Evolutionary conservation across 2,113 vertebrate genomes (phyloP), one percentile per base, ranked within the genome.

Genomic region (Ceratotherium simum): DNA sequence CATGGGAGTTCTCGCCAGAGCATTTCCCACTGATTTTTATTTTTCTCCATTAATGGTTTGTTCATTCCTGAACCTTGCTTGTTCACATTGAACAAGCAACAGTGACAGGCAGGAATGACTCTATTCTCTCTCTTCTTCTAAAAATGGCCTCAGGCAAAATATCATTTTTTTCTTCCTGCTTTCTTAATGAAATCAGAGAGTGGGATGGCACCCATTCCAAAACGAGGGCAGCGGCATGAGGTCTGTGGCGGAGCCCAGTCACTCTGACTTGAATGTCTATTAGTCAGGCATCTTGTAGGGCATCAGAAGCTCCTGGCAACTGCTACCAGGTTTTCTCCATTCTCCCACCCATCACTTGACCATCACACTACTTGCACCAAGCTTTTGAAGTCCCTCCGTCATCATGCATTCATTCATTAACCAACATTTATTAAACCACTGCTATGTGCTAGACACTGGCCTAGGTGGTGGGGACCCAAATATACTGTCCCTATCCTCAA

Each of bases 41-140:
- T 85, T 48, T 76, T 91, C 67, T 42, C 36, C 62, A 54, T 76
- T 80, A 94, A 70, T 78, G 42, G 79, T 75, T 69, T 96, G 31
- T 72, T 78, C 18, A 9, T 33, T 86, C 31, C 54, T 83, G 86
- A 94, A 18, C 89, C 78, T 94, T 97, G 42, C 84, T 81, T 64
- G 6, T 64, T 95, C 75, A 70, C 75, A 87, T 21, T 94, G 89
- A 95, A 75, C 18, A 80, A 95, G 67, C 72, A 81, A 12, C 46
- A 48, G 70, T 64, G 62, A 95, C 81, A 78, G 73, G 20, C 54
- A 73, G 42, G 29, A 84, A 60, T 81, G 75, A 91, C 58, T 87
- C 48, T 62, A 1, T 81, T 79, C 25, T 95, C 67, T 70, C 46
- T 72, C 62, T 9, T 83, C 39, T 84, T 91, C 90, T 96, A 91